Percentiles rank a stretch among this genome's conserved stretches.
Conservation (phyloP, 1,140 invertebrate species). For the Papilio aristodemus region DNA sequence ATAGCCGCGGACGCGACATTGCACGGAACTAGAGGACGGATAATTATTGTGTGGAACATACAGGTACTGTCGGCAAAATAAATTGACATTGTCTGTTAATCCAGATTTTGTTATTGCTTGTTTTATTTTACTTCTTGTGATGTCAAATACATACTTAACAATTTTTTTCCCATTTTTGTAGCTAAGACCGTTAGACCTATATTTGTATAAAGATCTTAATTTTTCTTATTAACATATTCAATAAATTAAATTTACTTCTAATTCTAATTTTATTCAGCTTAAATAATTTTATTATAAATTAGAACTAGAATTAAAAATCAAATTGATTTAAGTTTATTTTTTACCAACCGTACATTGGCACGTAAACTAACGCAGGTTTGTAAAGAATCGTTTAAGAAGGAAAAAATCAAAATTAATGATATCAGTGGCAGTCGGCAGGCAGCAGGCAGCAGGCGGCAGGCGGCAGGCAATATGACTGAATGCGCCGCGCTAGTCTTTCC, state of each 20-base stretch:
- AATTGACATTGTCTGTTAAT: no score
- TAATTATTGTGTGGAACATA: slow-evolving; percentile 66
- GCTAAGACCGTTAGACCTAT: no score
- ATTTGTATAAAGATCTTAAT: no score
- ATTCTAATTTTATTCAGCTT: not conserved
- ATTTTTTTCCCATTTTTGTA: no score
- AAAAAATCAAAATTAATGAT: slow-evolving; percentile 80
- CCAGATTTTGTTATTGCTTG: no score
- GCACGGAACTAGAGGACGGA: slow-evolving; percentile 71
- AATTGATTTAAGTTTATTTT: not conserved
- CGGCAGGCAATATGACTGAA: slow-evolving; percentile 68
- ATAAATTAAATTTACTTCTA: slow-evolving; percentile 13
- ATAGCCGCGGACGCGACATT: slow-evolving; percentile 70
- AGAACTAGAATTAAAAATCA: no score
- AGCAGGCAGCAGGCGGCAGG: slow-evolving; percentile 57
- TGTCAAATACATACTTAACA: no score
- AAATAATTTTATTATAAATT: not conserved
- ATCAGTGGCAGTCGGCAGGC: slow-evolving; percentile 70
- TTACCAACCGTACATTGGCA: slow-evolving; percentile 61
- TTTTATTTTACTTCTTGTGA: not conserved
- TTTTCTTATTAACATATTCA: not conserved
- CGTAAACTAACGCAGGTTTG: slow-evolving; percentile 69
- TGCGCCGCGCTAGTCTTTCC: slow-evolving; percentile 54
- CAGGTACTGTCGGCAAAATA: slow-evolving; percentile 42
- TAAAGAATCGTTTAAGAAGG: slow-evolving; percentile 75